phyloP scores from a whole-genome alignment of 2,888 invertebrate species.

The Siphonodentalium dalli region DNA sequence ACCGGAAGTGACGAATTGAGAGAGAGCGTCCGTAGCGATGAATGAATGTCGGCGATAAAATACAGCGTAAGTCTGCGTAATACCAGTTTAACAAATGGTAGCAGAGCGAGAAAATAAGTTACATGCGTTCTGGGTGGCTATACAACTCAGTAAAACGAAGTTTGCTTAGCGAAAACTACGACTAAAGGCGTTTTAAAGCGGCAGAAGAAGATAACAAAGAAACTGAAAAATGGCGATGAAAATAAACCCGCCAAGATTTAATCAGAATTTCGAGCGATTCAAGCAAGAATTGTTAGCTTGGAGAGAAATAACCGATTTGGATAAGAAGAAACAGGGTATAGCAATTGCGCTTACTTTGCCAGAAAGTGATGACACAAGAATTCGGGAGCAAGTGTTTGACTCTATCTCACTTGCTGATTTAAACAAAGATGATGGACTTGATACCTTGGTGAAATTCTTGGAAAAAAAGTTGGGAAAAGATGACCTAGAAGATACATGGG shows the following conservation, averaged over 20 bases:
- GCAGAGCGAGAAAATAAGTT: conserved; percentile 10
- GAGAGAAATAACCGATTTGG: conserved; percentile 27
- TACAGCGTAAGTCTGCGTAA: too few relatives aligned
- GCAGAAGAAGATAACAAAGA: too few relatives aligned
- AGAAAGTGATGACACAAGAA: conserved; percentile 21
- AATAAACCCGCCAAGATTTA: conserved; percentile 18
- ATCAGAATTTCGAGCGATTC: conserved; percentile 23
- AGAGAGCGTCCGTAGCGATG: too few relatives aligned
- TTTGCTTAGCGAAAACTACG: too few relatives aligned
- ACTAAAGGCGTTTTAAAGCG: too few relatives aligned
- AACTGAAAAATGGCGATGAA: conserved; percentile 2
- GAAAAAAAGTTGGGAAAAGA: conserved; percentile 32
- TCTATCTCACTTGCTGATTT: conserved; percentile 25
- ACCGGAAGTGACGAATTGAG: too few relatives aligned
- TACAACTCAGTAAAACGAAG: too few relatives aligned
- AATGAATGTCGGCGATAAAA: too few relatives aligned
- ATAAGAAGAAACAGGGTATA: conserved; percentile 24
- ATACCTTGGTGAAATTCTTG: conserved; percentile 24
- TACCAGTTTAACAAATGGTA: conserved; percentile 11
- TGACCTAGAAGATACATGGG: conserved; percentile 32
- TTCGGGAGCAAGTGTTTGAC: conserved; percentile 32
- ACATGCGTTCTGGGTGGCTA: too few relatives aligned
- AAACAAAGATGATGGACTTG: conserved; percentile 25
- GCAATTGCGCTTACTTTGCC: conserved; percentile 30
- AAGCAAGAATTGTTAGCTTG: conserved; percentile 30